phyloP scores from a whole-genome alignment of 2,888 invertebrate genomes.

The Zaprionus obscuricornis region DNA sequence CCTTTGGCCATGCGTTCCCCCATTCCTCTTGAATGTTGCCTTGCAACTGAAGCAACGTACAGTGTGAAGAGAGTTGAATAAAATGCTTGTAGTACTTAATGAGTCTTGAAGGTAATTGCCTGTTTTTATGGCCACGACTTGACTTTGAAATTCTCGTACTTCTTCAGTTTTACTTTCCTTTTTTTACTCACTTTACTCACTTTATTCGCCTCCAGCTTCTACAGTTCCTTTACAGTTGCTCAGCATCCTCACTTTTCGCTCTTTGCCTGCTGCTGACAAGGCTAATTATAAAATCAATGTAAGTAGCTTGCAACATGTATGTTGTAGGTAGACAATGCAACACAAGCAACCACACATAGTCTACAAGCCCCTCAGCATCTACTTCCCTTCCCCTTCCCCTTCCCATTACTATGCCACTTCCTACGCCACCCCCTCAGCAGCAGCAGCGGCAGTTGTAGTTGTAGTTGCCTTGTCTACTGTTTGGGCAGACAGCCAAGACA shows the following conservation, averaged over 20 bases:
- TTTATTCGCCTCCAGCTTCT: slow-evolving; percentile 1
- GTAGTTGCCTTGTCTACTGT: too few relatives aligned
- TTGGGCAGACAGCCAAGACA: slow-evolving; percentile 44
- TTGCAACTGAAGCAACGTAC: neutral
- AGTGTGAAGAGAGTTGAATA: slow-evolving; percentile 7
- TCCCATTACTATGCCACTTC: too few relatives aligned
- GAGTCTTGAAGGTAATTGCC: slow-evolving; percentile 75
- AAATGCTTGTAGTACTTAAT: slow-evolving; percentile 64
- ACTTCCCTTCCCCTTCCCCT: neutral
- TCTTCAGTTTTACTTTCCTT: slow-evolving; percentile 21
- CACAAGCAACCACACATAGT: slow-evolving; percentile 1
- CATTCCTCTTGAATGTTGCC: neutral
- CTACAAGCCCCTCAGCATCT: neutral
- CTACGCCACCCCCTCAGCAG: too few relatives aligned
- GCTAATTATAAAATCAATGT: slow-evolving; percentile 73
- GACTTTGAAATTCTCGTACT: slow-evolving; percentile 56
- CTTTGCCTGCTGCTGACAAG: slow-evolving; percentile 31
- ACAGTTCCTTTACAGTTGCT: slow-evolving; percentile 15
- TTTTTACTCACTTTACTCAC: neutral
- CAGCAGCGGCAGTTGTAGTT: too few relatives aligned
- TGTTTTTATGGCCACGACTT: slow-evolving; percentile 68
- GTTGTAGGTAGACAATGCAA: slow-evolving; percentile 19
- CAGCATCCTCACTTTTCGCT: neutral
- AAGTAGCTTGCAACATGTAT: slow-evolving; percentile 56
- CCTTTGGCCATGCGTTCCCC: slow-evolving; percentile 28